A percentile compares a stretch with the other conserved stretches of the same genome.
phyloP scores from a whole-genome alignment of 2,888 invertebrate genomes.

The Enchytraeus crypticus region DNA sequence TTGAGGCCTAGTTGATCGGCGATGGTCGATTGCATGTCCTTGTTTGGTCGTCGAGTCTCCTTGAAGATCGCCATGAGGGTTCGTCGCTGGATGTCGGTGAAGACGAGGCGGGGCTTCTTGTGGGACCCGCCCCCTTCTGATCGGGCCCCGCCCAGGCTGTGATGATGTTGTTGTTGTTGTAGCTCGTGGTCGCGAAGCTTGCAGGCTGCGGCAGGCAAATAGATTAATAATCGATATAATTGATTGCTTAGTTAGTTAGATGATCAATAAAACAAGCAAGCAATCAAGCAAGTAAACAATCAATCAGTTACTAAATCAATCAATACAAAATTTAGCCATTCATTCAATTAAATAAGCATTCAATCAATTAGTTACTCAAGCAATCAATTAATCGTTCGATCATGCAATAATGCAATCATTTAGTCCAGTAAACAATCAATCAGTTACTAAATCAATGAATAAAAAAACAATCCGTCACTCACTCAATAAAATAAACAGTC shows the following conservation, averaged over 20 bases:
- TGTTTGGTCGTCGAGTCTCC: conserved; percentile 97
- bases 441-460: no score
- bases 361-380: no score
- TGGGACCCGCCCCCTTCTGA: not conserved
- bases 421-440: no score
- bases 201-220: not conserved
- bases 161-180: not conserved
- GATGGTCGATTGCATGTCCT: conserved; percentile 99
- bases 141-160: not conserved
- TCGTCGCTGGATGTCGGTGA: conserved; percentile 98
- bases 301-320: no score
- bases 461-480: no score
- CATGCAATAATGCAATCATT: no score
- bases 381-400: no score
- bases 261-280: not conserved
- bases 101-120: conserved; percentile 98
- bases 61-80: conserved; percentile 99
- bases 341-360: no score
- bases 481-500: no score
- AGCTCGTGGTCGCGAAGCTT: conserved; percentile 2
- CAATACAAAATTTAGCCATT: no score
- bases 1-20: conserved; percentile 91
- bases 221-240: not conserved
- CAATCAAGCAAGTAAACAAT: no score
- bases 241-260: not conserved